These are phyloP conservation scores for Sipunculus nudus DNA, from an alignment of 2,888 invertebrate genomes.

Conservation along the genomic window DNA sequence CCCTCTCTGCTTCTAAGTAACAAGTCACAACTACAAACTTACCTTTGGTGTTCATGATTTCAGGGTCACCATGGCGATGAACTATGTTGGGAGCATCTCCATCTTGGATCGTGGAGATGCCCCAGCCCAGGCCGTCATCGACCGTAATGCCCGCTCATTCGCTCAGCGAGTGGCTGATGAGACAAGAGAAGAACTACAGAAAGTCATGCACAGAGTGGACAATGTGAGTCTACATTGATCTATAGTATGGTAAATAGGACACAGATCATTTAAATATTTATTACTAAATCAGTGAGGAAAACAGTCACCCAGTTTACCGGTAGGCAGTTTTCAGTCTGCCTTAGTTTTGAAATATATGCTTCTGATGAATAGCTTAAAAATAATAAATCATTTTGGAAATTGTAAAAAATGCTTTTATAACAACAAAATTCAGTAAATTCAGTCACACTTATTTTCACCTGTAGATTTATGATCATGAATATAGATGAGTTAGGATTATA, in stretches of 20 bases:
- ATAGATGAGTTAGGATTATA: too few relatives aligned
- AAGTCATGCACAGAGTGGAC: conserved; percentile 61
- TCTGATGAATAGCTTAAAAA: background rate
- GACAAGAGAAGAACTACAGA: conserved; percentile 61
- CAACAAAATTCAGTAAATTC: too few relatives aligned
- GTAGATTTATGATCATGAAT: too few relatives aligned
- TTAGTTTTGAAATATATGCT: conserved; percentile 1
- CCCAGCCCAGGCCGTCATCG: conserved; percentile 61
- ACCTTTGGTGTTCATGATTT: too few relatives aligned
- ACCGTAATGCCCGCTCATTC: conserved; percentile 57
- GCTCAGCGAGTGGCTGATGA: conserved; percentile 61
- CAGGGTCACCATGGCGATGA: too few relatives aligned
- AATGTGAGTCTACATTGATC: conserved; percentile 43
- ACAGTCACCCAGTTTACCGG: background rate
- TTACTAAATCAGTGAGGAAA: background rate
- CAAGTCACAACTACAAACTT: too few relatives aligned
- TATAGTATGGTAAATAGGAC: background rate
- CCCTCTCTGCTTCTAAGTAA: too few relatives aligned
- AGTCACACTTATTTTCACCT: too few relatives aligned
- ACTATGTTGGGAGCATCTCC: conserved; percentile 58
- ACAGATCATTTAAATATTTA: background rate
- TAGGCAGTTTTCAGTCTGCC: background rate
- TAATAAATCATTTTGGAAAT: too few relatives aligned
- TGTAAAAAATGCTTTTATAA: too few relatives aligned
- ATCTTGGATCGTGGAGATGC: conserved; percentile 60